Base-by-base conservation (phyloP, 2,888 invertebrate species). In the Sphaerophoria rueppellii region DNA sequence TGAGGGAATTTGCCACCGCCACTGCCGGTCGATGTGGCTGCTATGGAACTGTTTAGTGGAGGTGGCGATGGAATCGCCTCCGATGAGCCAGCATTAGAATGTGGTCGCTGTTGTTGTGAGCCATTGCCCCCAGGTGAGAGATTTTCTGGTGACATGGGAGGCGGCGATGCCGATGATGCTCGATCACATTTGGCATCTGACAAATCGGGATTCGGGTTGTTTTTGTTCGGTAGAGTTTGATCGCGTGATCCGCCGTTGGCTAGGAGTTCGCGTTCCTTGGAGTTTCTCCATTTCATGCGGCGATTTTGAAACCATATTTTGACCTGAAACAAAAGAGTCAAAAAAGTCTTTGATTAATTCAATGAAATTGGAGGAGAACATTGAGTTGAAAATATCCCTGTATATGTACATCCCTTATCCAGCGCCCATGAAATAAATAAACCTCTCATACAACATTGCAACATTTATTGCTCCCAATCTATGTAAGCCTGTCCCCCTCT, bases 201-300 rank as follows among this genome's bases (percentile, higher is more conserved):
- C 60, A 98, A 92, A 90, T 98, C 98, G 0, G 98, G 98, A 91
- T 98, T 97, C 0, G 98, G 98, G 91, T 98, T 98, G 93, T 98
- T 98, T 91, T 98, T 98, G 92, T 98, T 98, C 0, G 98, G 98
- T 34, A 99, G 93, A 0, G 98, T 98, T 91, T 98, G 98, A 90
- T 98, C 98, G 37, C 98, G 94, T 6, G 98, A 97, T 2, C 98
- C 98, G 0, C 98, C 98, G 24, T 95, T 96, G 0, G 98, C 98
- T 34, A 99, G 93, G 0, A 98, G 94, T 92, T 99, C 98, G 43
- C 98, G 94, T 91, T 99, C 99, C 92, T 99, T 99, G 4, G 98
- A 98, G 92, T 99, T 99, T 72, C 99, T 94, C 99, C 99, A 99
- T 92, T 92, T 99, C 99, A 99, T 99, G 73, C 99, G 95, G 0